These are phyloP conservation scores for Heliconius hewitsoni DNA, from an alignment of 1,140 invertebrate genomes.

Conservation along the genomic window DNA sequence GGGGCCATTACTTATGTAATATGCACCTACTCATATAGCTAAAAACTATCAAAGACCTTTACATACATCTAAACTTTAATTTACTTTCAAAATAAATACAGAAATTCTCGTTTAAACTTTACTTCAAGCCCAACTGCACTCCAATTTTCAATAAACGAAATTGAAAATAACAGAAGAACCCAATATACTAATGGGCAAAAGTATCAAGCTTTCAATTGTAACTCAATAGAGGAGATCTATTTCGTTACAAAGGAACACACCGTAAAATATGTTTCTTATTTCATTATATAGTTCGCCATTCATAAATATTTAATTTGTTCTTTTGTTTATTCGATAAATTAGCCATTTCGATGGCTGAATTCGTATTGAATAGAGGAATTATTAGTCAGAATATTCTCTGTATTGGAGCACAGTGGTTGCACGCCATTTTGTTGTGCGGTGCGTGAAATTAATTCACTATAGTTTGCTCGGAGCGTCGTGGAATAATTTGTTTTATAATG, in stretches of 20 bases:
- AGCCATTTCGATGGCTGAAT: constrained; percentile 18
- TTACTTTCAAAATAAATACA: background rate
- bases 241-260: background rate
- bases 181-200: background rate
- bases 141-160: background rate
- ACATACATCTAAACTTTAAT: background rate
- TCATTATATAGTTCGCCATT: background rate
- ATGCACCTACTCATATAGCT: too few relatives aligned
- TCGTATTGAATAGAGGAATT: constrained; percentile 24
- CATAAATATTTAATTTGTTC: constrained; percentile 4
- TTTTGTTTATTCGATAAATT: constrained; percentile 9
- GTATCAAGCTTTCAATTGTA: background rate
- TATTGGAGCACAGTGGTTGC: constrained; percentile 16
- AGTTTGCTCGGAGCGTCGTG: background rate
- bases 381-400: background rate
- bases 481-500: constrained; percentile 7
- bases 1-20: too few relatives aligned
- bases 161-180: background rate
- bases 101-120: background rate
- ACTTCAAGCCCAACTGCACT: background rate
- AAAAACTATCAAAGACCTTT: background rate
- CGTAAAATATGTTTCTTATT: background rate
- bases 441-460: background rate
- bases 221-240: background rate
- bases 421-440: constrained; percentile 33